Base-by-base conservation (phyloP, 2,797 vertebrate genomes). In the Acrossocheilus fasciatus region DNA sequence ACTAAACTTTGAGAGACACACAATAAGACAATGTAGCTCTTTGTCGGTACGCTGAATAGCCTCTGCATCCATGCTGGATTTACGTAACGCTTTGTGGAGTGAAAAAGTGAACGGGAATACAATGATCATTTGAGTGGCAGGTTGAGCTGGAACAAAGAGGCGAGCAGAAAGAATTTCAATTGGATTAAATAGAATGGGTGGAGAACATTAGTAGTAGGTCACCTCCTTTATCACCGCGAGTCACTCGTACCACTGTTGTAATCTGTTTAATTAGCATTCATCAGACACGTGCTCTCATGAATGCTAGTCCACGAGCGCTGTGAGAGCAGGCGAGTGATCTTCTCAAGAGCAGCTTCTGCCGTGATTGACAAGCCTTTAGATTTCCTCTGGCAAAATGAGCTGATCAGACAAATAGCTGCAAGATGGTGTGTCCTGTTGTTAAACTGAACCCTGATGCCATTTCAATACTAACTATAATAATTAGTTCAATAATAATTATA, bases 241-340 rank as follows among this genome's bases (percentile, higher is more conserved):
- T 94, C 93, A 93, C 92, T 93, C 91, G 86, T 81, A 86, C 90
- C 89, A 90, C 89, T 89, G 89, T 89, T 93, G 92, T 93, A 94
- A 96, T 95, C 92, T 92, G 86, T 92, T 93, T 94, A 94, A 95
- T 95, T 94, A 94, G 93, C 88, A 89, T 91, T 93, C 91, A 91
- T 93, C 83, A 80, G 85, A 85, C 86, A 74, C 76, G 59, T 62
- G 89, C 77, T 85, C 83, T 52, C 73, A 15, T 62, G 83, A 79
- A 69, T 64, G 54, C 62, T 74, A 89, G 89, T 88, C 68, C 70
- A 88, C 84, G 68, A 85, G 85, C 69, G 85, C 87, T 23, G 17
- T 47, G 66, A 57, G 64, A 52, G 74, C 36, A 52, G 15, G 50
- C 15, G 15, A 14, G 72, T 50, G 77, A 83, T 89, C 91, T 90